Percentiles rank a stretch among this genome's conserved stretches.
Conservation (phyloP, 2,113 vertebrate species). For the Zapornia atra region DNA sequence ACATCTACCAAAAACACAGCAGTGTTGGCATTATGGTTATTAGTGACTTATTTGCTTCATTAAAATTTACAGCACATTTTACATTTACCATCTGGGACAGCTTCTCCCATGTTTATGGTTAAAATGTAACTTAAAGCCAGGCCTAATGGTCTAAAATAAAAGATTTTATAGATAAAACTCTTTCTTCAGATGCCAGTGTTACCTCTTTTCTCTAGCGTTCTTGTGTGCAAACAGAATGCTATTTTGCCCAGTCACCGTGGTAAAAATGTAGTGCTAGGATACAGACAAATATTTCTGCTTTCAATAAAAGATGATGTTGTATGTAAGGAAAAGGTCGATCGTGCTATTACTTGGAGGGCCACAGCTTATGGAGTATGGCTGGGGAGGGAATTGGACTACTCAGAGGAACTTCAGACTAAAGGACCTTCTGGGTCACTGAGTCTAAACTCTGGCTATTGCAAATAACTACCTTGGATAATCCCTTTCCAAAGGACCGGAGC, state of each 20-base stretch:
- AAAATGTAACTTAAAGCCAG: conserved; percentile 69
- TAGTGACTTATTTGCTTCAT: conserved; percentile 79
- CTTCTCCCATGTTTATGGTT: conserved; percentile 59
- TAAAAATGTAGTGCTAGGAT: not conserved
- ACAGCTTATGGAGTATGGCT: not conserved
- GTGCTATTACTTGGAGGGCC: not conserved
- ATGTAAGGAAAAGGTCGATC: not conserved
- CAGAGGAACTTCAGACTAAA: not conserved
- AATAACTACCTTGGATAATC: not conserved
- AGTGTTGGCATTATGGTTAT: conserved; percentile 67
- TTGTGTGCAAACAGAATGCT: conserved; percentile 19
- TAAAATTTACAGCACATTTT: conserved; percentile 79
- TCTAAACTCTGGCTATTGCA: not conserved
- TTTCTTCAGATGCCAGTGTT: conserved; percentile 54
- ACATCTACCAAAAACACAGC: conserved; percentile 67
- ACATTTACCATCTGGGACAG: conserved; percentile 73
- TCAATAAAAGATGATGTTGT: not conserved
- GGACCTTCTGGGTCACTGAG: not conserved
- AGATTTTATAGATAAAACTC: conserved; percentile 49
- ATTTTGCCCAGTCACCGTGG: not conserved
- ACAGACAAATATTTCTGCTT: conserved; percentile 27
- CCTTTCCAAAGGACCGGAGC: not conserved
- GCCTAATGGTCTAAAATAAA: conserved; percentile 48
- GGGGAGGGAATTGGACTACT: not conserved
- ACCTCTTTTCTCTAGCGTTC: not conserved